Evolutionary conservation across 37 sponge, comb jelly and placozoan species (phyloP).

Genomic region (Aplysina aerophoba): DNA sequence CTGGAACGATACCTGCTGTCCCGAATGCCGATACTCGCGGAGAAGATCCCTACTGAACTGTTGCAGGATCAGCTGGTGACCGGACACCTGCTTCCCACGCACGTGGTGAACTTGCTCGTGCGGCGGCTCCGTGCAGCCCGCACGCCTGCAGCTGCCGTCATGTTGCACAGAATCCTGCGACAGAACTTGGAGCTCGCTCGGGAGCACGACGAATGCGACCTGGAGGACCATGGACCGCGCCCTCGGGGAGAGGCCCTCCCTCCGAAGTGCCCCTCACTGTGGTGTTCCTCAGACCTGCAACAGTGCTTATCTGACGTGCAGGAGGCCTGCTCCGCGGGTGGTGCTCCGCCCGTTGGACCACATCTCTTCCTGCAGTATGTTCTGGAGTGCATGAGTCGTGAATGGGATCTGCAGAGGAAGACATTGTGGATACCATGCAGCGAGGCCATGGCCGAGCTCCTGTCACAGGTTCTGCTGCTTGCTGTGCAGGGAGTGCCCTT

Average conservation of each 20-base stretch:
- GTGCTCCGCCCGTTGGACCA: not conserved
- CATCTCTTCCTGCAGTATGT: constrained; percentile 2
- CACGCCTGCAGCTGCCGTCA: not conserved
- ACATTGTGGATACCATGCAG: not conserved
- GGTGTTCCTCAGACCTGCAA: not conserved
- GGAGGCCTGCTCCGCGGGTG: not conserved
- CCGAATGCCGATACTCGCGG: too few relatives aligned
- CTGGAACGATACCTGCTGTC: too few relatives aligned
- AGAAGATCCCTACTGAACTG: not conserved
- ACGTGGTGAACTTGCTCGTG: not conserved
- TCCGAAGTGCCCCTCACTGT: not conserved
- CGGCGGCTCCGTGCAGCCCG: not conserved
- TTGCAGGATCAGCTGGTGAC: not conserved
- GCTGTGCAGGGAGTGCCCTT: too few relatives aligned
- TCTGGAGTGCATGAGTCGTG: not conserved
- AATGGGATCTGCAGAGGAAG: not conserved
- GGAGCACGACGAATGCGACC: constrained; percentile 4
- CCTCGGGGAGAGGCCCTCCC: not conserved
- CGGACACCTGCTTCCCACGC: not conserved
- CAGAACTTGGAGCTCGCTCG: not conserved
- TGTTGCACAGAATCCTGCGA: not conserved
- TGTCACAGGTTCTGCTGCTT: too few relatives aligned
- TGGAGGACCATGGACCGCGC: not conserved
- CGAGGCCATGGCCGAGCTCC: too few relatives aligned
- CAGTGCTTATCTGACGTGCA: not conserved